A percentile compares a stretch with the other conserved stretches of the same genome.
phyloP scores from a whole-genome alignment of 1,140 invertebrate species.

The Neomicropteryx cornuta region DNA sequence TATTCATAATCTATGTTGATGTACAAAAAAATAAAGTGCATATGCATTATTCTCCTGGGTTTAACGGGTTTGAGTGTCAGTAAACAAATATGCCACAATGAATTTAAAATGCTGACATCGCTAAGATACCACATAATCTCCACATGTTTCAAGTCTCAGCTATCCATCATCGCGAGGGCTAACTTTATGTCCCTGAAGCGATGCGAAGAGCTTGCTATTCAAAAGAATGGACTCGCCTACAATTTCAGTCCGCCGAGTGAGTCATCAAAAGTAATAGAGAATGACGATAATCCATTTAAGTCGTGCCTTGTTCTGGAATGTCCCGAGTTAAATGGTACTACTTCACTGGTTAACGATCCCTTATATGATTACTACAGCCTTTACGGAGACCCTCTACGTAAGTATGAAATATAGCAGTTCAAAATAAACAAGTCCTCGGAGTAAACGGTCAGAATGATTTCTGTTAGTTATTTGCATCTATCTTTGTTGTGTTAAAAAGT shows the following conservation, averaged over 20 bases:
- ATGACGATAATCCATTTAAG: constrained; percentile 20
- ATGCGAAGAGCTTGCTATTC: constrained; percentile 42
- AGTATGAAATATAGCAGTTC: no score
- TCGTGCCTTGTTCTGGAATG: constrained; percentile 45
- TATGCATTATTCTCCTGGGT: no score
- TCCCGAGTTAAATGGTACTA: constrained; percentile 41
- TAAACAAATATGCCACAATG: no score
- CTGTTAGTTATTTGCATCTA: no score
- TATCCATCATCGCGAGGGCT: constrained; percentile 12
- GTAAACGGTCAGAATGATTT: not conserved
- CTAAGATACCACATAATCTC: constrained; percentile 12
- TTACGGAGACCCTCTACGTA: constrained; percentile 38
- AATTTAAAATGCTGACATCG: no score
- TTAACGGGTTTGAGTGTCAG: no score
- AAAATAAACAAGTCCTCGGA: not conserved
- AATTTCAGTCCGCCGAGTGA: constrained; percentile 41
- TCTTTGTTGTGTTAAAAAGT: no score
- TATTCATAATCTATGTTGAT: no score
- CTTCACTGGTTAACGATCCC: constrained; percentile 36
- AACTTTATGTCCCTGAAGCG: constrained; percentile 29
- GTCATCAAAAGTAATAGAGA: constrained; percentile 12
- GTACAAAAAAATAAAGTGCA: no score
- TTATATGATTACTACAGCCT: constrained; percentile 49
- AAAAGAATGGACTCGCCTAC: constrained; percentile 48
- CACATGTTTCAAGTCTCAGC: constrained; percentile 8